Conservation (phyloP, 2,113 vertebrate species). For the Corapipo altera region DNA sequence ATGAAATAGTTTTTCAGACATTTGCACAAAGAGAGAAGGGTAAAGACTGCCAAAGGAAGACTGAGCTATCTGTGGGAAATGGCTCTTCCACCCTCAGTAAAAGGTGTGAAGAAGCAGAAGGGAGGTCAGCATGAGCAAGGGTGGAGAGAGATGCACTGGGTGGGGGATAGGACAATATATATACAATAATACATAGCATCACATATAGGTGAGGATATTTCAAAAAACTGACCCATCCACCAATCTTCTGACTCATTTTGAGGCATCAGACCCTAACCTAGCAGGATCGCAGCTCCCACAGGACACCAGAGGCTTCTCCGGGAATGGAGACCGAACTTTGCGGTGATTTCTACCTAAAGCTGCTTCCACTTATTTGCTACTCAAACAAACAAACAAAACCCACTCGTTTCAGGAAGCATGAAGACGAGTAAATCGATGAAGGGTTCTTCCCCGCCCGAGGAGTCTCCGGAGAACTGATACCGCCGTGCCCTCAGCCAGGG, state of each 20-base stretch:
- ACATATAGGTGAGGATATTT: accelerated
- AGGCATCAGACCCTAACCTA: not conserved
- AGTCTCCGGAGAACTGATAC: accelerated
- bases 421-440: not conserved
- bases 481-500: too few relatives aligned
- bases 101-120: not conserved
- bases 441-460: not conserved
- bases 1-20: not conserved
- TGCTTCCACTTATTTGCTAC: not conserved
- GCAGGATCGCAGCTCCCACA: accelerated
- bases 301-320: not conserved
- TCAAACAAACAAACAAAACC: not conserved
- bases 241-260: not conserved
- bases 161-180: accelerated
- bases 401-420: not conserved
- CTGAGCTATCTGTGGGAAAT: not conserved
- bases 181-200: accelerated
- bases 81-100: not conserved
- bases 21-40: not conserved
- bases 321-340: not conserved
- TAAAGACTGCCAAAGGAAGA: not conserved
- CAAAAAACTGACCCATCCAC: not conserved
- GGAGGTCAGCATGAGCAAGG: not conserved
- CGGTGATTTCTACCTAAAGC: not conserved
- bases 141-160: not conserved